phyloP scores from a whole-genome alignment of 1,140 invertebrate genomes.

The Phymastichus coffea region DNA sequence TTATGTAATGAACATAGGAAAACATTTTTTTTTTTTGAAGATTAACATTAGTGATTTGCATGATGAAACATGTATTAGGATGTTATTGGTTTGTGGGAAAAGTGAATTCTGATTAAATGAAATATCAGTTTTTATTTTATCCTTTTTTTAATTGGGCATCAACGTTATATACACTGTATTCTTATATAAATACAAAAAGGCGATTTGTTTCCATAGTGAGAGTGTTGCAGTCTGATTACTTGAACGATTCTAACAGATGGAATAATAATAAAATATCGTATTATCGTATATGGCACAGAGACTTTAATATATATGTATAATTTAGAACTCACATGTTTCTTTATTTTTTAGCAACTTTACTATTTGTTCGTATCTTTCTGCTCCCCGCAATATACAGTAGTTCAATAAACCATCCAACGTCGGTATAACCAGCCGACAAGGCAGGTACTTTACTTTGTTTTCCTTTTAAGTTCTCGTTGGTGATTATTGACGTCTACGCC shows the following conservation, averaged over 20 bases:
- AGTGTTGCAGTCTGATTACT: slow-evolving; percentile 10
- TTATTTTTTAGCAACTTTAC: slow-evolving; percentile 25
- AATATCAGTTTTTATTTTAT: too few relatives aligned
- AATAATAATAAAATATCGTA: slow-evolving; percentile 38
- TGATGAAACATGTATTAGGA: too few relatives aligned
- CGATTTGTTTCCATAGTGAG: slow-evolving; percentile 23
- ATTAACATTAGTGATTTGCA: too few relatives aligned
- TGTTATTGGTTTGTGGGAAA: too few relatives aligned
- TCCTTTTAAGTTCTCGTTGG: slow-evolving; percentile 3
- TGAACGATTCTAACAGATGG: slow-evolving; percentile 18
- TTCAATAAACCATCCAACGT: slow-evolving; percentile 18
- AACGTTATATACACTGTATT: slow-evolving; percentile 38
- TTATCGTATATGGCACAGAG: slow-evolving; percentile 42
- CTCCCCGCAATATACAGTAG: slow-evolving; percentile 13
- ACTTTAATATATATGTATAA: slow-evolving; percentile 31
- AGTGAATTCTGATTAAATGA: too few relatives aligned
- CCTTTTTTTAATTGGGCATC: slow-evolving; percentile 25
- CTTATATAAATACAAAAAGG: slow-evolving; percentile 42
- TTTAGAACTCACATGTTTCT: slow-evolving; percentile 31
- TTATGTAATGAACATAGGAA: too few relatives aligned
- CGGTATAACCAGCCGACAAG: slow-evolving; percentile 27
- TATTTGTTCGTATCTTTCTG: slow-evolving; percentile 8
- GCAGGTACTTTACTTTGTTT: slow-evolving; percentile 5
- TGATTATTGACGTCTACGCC: slow-evolving; percentile 24
- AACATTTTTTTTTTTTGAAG: too few relatives aligned